These are phyloP conservation scores for Brachyhypopomus occidentalis DNA, from an alignment of 2,113 vertebrate species.

Conservation along the genomic window DNA sequence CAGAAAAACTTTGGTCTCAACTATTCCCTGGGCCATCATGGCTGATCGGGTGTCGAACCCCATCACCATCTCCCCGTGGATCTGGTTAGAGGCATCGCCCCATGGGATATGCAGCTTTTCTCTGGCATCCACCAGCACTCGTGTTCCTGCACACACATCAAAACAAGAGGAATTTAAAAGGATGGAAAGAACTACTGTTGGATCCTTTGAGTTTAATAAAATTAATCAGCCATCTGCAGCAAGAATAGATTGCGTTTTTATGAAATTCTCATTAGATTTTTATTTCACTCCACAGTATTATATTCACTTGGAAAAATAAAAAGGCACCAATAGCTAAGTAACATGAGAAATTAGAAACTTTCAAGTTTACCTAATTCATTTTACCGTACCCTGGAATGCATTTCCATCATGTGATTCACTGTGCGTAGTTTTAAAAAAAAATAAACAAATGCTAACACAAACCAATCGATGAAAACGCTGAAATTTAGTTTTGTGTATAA, in stretches of 20 bases:
- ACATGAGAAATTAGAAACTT: not conserved
- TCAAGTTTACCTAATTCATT: too few relatives aligned
- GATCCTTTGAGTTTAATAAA: not conserved
- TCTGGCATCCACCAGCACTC: constrained; percentile 93
- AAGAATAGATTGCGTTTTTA: not conserved
- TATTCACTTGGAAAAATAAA: not conserved
- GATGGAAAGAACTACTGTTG: not conserved
- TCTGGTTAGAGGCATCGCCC: constrained; percentile 86
- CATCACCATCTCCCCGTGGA: constrained; percentile 86
- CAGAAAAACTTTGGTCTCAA: constrained; percentile 84
- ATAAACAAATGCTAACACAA: not conserved
- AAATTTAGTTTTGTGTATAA: not conserved
- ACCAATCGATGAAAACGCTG: not conserved
- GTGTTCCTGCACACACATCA: constrained; percentile 77
- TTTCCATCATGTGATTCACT: not conserved
- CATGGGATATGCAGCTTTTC: constrained; percentile 98
- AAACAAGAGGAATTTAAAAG: not conserved
- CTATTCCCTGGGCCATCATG: constrained; percentile 81
- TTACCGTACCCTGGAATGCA: not conserved
- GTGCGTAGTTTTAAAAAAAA: not conserved
- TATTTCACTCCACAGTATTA: not conserved
- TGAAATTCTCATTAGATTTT: too few relatives aligned
- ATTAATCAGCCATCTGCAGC: not conserved
- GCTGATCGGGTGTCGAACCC: constrained; percentile 88
- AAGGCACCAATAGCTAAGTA: not conserved